Evolutionary conservation across 2,113 vertebrate genomes (phyloP).

Genomic region (Turnix velox): DNA sequence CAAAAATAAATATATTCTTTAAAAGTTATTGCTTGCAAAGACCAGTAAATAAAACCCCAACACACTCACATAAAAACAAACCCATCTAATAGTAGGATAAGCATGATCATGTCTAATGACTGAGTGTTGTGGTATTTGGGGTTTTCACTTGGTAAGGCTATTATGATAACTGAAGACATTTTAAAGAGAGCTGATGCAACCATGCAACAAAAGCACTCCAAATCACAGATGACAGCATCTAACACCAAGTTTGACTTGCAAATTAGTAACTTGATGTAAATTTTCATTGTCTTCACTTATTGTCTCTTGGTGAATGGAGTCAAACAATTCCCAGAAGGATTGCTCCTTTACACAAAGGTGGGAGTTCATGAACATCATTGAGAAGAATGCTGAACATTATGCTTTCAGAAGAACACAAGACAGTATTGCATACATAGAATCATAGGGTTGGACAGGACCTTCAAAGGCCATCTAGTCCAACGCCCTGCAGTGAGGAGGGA

Average conservation of each 20-base stretch:
- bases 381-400: rapidly evolving
- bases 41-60: background rate
- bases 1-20: background rate
- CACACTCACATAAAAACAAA: background rate
- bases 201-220: background rate
- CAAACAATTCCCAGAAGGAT: background rate
- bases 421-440: background rate
- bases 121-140: background rate
- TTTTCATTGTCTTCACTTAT: background rate
- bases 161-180: background rate
- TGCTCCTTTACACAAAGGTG: background rate
- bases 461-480: too few species aligned
- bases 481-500: too few species aligned
- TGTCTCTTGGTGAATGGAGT: background rate
- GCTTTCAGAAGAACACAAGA: background rate
- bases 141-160: background rate
- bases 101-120: background rate
- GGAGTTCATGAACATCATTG: background rate
- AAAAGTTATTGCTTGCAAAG: background rate
- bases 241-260: background rate
- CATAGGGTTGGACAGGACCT: too few species aligned
- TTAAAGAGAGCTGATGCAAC: background rate
- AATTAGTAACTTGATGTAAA: background rate
- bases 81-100: background rate
- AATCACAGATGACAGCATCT: background rate